phyloP scores from a whole-genome alignment of 2,113 vertebrate species.

The Thinocorus orbignyianus region DNA sequence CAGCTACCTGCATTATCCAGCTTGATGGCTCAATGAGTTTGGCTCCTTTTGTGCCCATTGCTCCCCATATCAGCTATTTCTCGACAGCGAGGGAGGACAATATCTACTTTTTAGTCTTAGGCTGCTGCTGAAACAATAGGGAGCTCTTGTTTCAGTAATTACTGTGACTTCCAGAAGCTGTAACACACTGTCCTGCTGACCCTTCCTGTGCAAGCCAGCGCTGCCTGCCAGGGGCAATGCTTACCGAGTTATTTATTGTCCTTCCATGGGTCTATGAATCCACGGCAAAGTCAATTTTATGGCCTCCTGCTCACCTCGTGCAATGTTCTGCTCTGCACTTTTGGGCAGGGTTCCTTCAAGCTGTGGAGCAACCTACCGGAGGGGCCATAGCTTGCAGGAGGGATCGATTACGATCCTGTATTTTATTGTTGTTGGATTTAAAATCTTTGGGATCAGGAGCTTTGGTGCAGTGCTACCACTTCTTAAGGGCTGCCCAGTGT shows the following conservation, averaged over 20 bases:
- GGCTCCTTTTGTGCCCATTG: neutral
- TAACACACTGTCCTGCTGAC: neutral
- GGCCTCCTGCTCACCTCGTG: neutral
- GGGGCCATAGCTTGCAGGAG: neutral
- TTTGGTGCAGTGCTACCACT: neutral
- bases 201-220: neutral
- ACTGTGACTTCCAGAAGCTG: neutral
- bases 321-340: neutral
- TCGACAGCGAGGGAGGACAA: neutral
- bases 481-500: neutral
- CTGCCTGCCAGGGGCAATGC: neutral
- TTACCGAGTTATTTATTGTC: slow-evolving; percentile 35
- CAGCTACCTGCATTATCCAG: neutral
- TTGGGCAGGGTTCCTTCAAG: neutral
- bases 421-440: neutral
- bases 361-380: neutral
- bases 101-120: neutral
- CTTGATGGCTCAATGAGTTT: neutral
- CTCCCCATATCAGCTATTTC: neutral
- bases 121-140: neutral
- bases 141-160: neutral
- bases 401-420: neutral
- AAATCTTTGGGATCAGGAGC: neutral
- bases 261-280: neutral
- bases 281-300: slow-evolving; percentile 14